phyloP scores from a whole-genome alignment of 2,113 vertebrate genomes.

The Strix uralensis region DNA sequence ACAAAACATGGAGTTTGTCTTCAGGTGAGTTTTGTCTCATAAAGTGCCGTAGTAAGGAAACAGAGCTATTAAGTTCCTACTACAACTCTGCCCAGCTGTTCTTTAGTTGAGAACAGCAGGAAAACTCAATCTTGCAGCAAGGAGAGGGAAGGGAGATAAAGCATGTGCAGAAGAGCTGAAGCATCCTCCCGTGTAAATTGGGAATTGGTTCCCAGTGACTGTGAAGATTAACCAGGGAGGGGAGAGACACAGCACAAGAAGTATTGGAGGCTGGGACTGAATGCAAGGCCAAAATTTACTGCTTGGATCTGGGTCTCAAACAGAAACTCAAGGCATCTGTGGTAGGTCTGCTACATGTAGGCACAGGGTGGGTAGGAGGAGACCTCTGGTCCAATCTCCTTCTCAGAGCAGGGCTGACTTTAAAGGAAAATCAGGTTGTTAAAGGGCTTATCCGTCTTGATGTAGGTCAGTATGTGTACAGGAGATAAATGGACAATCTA shows the following conservation, averaged over 20 bases:
- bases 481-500: neutral
- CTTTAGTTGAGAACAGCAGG: neutral
- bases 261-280: neutral
- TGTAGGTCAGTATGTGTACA: neutral
- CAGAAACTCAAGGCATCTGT: neutral
- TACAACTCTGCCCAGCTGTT: neutral
- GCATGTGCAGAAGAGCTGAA: neutral
- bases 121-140: neutral
- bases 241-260: neutral
- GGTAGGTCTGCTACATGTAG: too few species aligned
- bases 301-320: neutral
- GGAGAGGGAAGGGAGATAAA: neutral
- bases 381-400: neutral
- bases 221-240: neutral
- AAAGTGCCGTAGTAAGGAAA: neutral
- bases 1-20: neutral
- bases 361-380: neutral
- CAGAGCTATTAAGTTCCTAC: neutral
- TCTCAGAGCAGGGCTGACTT: neutral
- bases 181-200: neutral
- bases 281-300: neutral
- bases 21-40: neutral
- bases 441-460: neutral
- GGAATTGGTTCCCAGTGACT: neutral
- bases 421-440: neutral